A percentile compares a stretch with the other conserved stretches of the same genome.
These are phyloP conservation scores for Macrobrachium rosenbergii DNA, from an alignment of 1,140 invertebrate species.

Conservation along the genomic window DNA sequence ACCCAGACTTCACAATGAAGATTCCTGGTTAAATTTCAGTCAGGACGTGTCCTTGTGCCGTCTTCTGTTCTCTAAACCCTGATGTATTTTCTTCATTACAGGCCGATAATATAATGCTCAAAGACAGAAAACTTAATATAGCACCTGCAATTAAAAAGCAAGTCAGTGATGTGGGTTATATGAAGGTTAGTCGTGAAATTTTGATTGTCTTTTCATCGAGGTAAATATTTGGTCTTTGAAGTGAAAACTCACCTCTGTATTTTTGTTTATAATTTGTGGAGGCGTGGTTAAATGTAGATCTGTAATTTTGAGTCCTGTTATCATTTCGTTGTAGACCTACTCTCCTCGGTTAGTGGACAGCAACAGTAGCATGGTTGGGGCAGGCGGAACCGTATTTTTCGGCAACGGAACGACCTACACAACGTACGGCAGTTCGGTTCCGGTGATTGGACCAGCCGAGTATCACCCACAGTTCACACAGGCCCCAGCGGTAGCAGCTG, in stretches of 20 bases:
- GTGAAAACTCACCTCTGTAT: neutral
- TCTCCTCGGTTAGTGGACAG: constrained; percentile 49
- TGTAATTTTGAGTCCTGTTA: neutral
- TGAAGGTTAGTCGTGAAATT: constrained; percentile 52
- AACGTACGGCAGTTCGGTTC: constrained; percentile 33
- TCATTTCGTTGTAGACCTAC: constrained; percentile 43
- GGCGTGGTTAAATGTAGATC: too few species aligned
- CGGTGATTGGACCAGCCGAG: constrained; percentile 37
- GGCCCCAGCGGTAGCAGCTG: constrained; percentile 36
- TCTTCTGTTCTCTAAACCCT: neutral
- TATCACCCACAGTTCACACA: constrained; percentile 51
- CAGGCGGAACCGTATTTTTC: constrained; percentile 49
- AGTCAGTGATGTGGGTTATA: constrained; percentile 71
- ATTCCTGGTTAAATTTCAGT: neutral
- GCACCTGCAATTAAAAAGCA: constrained; percentile 92
- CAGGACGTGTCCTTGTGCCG: too few species aligned
- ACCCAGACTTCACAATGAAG: neutral
- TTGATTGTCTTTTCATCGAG: neutral
- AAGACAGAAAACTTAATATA: constrained; percentile 88
- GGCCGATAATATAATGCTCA: constrained; percentile 82
- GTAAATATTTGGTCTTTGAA: neutral
- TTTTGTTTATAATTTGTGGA: neutral
- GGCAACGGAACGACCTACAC: constrained; percentile 34
- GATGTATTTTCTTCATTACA: constrained; percentile 68
- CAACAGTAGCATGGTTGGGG: constrained; percentile 40